A percentile compares a stretch with the other conserved stretches of the same genome.
phyloP scores from a whole-genome alignment of 2,888 invertebrate species.

The Pristionchus fissidentatus region DNA sequence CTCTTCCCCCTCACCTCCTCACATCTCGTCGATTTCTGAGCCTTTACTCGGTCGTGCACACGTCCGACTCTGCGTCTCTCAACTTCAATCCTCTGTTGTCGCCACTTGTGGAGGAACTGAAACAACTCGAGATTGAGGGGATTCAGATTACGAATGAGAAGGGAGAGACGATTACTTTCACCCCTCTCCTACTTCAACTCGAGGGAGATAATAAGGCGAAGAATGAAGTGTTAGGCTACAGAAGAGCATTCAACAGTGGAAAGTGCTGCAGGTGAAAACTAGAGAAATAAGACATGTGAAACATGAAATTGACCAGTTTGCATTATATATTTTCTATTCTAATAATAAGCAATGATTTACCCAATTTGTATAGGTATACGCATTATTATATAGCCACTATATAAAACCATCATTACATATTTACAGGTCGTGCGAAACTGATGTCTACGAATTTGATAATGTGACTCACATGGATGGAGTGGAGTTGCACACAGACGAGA shows the following conservation, averaged over 20 bases:
- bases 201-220: not conserved
- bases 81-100: not conserved
- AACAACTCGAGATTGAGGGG: not conserved
- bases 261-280: not conserved
- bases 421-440: too few relatives aligned
- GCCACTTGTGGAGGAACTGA: not conserved
- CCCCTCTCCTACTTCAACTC: not conserved
- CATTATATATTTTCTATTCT: too few relatives aligned
- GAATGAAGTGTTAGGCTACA: not conserved
- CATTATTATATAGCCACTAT: too few relatives aligned
- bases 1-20: not conserved
- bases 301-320: too few relatives aligned
- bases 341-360: too few relatives aligned
- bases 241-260: not conserved
- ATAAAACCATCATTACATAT: too few relatives aligned
- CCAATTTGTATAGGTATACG: too few relatives aligned
- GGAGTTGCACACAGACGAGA: too few relatives aligned
- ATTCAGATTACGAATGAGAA: not conserved
- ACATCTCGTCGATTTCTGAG: not conserved
- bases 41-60: not conserved
- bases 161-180: not conserved
- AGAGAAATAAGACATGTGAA: too few relatives aligned
- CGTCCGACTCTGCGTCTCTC: not conserved
- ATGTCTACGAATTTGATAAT: too few relatives aligned
- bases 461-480: too few relatives aligned